Percentiles rank a stretch among this genome's conserved stretches.
phyloP scores from a whole-genome alignment of 2,113 vertebrate genomes.

The Cygnus atratus region DNA sequence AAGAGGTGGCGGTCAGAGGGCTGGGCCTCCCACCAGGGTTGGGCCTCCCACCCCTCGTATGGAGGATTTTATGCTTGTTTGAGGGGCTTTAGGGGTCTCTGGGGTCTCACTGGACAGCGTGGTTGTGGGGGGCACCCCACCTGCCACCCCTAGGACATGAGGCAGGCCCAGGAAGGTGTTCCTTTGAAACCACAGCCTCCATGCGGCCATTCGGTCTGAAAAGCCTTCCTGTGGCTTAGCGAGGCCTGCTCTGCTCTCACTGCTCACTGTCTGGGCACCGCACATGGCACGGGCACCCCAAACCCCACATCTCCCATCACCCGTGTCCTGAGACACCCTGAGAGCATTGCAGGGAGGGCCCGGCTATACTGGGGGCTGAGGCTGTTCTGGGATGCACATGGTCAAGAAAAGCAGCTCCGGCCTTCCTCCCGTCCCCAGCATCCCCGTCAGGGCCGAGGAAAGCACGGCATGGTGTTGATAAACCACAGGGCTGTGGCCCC shows the following conservation, averaged over 20 bases:
- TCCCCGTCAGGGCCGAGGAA: not conserved
- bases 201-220: fast-evolving
- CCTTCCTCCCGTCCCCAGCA: not conserved
- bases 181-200: not conserved
- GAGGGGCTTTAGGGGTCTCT: not conserved
- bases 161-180: not conserved
- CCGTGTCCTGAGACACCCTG: not conserved
- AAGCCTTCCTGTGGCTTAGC: fast-evolving
- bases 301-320: not conserved
- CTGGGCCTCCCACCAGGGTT: not conserved
- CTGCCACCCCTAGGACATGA: not conserved
- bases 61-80: too few relatives aligned
- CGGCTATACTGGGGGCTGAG: fast-evolving
- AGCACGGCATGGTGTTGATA: not conserved
- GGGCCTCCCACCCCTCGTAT: fast-evolving
- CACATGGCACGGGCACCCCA: fast-evolving
- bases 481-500: not conserved
- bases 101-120: too few relatives aligned
- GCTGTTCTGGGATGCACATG: fast-evolving
- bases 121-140: too few relatives aligned
- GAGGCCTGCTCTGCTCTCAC: fast-evolving
- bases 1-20: not conserved
- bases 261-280: fast-evolving
- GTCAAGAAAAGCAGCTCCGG: not conserved
- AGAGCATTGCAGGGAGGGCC: too few relatives aligned